Evolutionary conservation across 2,797 vertebrate genomes (phyloP).

Genomic region (Valencia hispanica): DNA sequence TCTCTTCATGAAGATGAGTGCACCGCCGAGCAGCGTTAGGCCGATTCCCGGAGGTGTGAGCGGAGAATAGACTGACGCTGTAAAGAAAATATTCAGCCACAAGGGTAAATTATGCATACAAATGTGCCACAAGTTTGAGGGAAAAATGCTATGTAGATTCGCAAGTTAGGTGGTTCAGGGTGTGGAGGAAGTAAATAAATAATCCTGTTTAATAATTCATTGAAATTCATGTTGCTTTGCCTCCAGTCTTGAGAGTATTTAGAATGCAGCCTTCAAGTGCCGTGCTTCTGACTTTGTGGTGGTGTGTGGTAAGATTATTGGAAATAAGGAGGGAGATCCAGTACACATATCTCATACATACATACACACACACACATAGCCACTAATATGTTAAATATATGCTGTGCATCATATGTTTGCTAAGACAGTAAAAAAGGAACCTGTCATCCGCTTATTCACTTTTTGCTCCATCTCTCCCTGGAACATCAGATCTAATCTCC

Average conservation of each 20-base stretch:
- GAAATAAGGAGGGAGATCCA: slow-evolving; percentile 43
- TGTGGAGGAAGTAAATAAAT: slow-evolving; percentile 82
- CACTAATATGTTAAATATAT: slow-evolving; percentile 1
- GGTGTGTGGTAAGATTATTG: slow-evolving; percentile 64
- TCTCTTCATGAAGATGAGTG: slow-evolving; percentile 30
- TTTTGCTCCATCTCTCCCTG: slow-evolving; percentile 57
- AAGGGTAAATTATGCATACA: slow-evolving; percentile 74
- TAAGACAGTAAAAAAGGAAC: slow-evolving; percentile 25
- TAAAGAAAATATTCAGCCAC: slow-evolving; percentile 69
- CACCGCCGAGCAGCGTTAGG: not conserved
- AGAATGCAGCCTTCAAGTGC: slow-evolving; percentile 77
- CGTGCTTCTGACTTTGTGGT: slow-evolving; percentile 60
- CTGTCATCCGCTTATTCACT: slow-evolving; percentile 54
- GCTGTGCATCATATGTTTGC: slow-evolving; percentile 25
- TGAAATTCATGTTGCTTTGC: slow-evolving; percentile 82
- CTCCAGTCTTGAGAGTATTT: slow-evolving; percentile 78
- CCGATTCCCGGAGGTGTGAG: slow-evolving; percentile 51
- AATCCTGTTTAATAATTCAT: slow-evolving; percentile 83
- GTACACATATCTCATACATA: slow-evolving; percentile 2
- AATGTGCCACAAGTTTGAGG: slow-evolving; percentile 72
- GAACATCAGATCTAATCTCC: slow-evolving; percentile 68
- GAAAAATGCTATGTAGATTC: slow-evolving; percentile 77
- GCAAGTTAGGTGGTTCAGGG: slow-evolving; percentile 79
- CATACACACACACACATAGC: slow-evolving; percentile 9
- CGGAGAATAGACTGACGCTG: slow-evolving; percentile 51